Conservation (phyloP, 2,113 vertebrate genomes). For the Hemicordylus capensis region DNA sequence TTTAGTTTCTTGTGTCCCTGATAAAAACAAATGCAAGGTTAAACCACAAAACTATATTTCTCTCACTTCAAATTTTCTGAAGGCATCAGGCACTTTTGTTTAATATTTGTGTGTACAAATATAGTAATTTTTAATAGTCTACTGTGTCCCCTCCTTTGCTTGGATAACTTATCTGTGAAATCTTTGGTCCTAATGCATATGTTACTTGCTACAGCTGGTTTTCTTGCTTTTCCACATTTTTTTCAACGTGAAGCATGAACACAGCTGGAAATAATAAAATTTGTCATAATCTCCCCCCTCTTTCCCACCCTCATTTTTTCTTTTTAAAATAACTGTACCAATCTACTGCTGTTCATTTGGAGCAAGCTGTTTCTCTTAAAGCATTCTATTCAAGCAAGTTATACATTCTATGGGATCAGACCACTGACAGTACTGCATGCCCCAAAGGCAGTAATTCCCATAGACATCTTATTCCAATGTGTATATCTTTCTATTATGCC, state of each 20-base stretch:
- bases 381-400: constrained; percentile 69
- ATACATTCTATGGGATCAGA: constrained; percentile 67
- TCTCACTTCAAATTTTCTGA: constrained; percentile 76
- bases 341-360: constrained; percentile 68
- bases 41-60: constrained; percentile 82
- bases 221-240: constrained; percentile 75
- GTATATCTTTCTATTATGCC: constrained; percentile 61
- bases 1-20: constrained; percentile 80
- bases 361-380: constrained; percentile 72
- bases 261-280: constrained; percentile 78
- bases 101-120: constrained; percentile 89
- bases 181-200: constrained; percentile 96
- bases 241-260: constrained; percentile 64
- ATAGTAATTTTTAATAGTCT: constrained; percentile 78
- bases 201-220: constrained; percentile 75
- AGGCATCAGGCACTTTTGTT: constrained; percentile 96
- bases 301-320: constrained; percentile 13
- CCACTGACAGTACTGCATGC: constrained; percentile 67
- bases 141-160: constrained; percentile 72
- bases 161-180: constrained; percentile 81
- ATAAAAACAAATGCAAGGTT: constrained; percentile 80
- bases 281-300: constrained; percentile 53
- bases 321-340: constrained; percentile 66
- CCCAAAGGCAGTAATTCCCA: constrained; percentile 70
- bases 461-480: constrained; percentile 59